A percentile compares a stretch with the other conserved stretches of the same genome.
Evolutionary conservation across 2,113 vertebrate species (phyloP).

Genomic region (Paedocypris sp.): DNA sequence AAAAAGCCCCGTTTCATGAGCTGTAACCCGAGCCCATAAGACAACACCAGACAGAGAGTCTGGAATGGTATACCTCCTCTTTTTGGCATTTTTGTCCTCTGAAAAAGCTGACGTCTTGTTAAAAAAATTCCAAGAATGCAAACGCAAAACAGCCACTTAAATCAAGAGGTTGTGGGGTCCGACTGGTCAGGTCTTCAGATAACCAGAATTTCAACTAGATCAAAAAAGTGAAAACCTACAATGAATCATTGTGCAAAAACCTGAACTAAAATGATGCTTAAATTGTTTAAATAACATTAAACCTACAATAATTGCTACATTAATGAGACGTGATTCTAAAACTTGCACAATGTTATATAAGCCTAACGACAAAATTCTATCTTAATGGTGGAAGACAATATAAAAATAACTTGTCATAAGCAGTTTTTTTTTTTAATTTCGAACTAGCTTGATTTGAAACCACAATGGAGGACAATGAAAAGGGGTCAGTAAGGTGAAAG

Average conservation of each 20-base stretch:
- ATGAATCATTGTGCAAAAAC: too few species aligned
- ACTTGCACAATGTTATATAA: too few species aligned
- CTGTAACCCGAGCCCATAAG: background rate
- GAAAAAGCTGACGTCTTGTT: constrained; percentile 34
- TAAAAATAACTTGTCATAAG: too few species aligned
- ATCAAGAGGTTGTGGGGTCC: background rate
- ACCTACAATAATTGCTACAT: too few species aligned
- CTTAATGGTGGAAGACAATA: too few species aligned
- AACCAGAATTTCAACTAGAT: background rate
- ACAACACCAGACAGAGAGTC: background rate
- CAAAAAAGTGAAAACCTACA: too few species aligned
- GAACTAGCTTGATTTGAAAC: too few species aligned
- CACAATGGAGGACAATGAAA: background rate
- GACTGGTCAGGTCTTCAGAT: background rate
- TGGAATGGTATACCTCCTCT: background rate
- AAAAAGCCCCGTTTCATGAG: background rate
- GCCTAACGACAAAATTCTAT: too few species aligned
- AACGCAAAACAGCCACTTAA: constrained; percentile 23
- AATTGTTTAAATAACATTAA: too few species aligned
- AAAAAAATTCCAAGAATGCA: constrained; percentile 41
- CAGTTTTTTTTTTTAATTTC: too few species aligned
- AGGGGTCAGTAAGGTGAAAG: background rate
- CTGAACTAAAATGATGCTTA: too few species aligned
- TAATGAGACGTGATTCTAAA: too few species aligned
- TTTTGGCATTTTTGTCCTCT: constrained; percentile 13